Conservation (phyloP, 2,888 invertebrate genomes). For the Drosophila quinaria region DNA sequence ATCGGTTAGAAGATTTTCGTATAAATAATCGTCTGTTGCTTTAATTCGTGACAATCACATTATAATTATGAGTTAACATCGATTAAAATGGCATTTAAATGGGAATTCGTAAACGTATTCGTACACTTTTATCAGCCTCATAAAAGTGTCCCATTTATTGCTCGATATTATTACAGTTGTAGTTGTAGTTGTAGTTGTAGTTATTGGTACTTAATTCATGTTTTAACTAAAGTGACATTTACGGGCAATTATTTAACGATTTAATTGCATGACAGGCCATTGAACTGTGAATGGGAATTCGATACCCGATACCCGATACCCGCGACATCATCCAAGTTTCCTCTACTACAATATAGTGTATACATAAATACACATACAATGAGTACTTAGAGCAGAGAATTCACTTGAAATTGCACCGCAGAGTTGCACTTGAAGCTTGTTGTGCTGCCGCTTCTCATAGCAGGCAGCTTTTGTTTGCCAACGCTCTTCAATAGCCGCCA, state of each 20-base stretch:
- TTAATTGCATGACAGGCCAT: conserved; percentile 63
- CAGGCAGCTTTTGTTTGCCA: conserved; percentile 60
- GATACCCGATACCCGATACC: conserved; percentile 10
- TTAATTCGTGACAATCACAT: conserved; percentile 61
- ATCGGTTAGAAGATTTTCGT: conserved; percentile 25
- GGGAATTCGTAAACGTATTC: conserved; percentile 7
- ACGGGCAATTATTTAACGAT: conserved; percentile 67
- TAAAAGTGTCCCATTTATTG: conserved; percentile 66
- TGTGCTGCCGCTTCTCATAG: conserved; percentile 14
- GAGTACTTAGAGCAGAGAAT: conserved; percentile 17
- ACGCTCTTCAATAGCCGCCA: conserved; percentile 50
- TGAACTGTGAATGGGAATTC: conserved; percentile 38
- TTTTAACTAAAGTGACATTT: conserved; percentile 69
- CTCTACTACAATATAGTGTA: background rate
- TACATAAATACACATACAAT: background rate
- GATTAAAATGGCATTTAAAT: conserved; percentile 72
- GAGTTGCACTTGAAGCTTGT: conserved; percentile 35
- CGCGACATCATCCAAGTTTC: conserved; percentile 1
- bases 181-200: conserved; percentile 27
- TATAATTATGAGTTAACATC: conserved; percentile 76
- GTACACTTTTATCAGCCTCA: conserved; percentile 50
- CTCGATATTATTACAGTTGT: conserved; percentile 58
- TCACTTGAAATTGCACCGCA: conserved; percentile 34
- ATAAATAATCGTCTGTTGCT: conserved; percentile 66
- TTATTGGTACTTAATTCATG: conserved; percentile 61